Evolutionary conservation across 1,140 invertebrate genomes (phyloP).

Genomic region (Teleogryllus occipitalis): DNA sequence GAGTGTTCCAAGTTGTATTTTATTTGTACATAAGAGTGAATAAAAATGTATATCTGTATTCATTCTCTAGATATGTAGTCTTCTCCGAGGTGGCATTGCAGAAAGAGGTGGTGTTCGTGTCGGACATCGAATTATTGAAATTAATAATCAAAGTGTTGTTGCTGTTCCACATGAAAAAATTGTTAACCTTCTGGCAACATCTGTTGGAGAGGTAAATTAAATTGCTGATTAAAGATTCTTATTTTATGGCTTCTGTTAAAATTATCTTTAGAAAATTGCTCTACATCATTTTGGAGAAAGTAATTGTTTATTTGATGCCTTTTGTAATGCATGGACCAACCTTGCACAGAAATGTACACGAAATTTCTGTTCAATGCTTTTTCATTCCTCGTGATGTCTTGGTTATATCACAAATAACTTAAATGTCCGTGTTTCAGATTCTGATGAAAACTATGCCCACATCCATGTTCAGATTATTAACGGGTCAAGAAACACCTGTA

Average conservation of each 20-base stretch:
- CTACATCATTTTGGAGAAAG: too few relatives aligned
- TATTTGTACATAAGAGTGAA: too few relatives aligned
- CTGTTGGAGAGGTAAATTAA: conserved; percentile 86
- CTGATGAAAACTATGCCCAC: conserved; percentile 99
- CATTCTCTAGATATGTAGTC: conserved; percentile 81
- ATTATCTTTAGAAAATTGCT: too few relatives aligned
- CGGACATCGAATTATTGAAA: conserved; percentile 98
- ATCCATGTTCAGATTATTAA: conserved; percentile 97
- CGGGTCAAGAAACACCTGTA: conserved; percentile 97
- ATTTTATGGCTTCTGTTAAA: too few relatives aligned
- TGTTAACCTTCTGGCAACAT: conserved; percentile 95
- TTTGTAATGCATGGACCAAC: too few relatives aligned
- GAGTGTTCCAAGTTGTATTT: too few relatives aligned
- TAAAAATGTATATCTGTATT: neutral
- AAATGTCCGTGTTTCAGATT: conserved; percentile 58
- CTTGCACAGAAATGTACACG: too few relatives aligned
- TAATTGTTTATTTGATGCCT: too few relatives aligned
- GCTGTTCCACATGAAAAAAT: conserved; percentile 99
- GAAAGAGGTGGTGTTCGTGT: conserved; percentile 97
- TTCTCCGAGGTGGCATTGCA: conserved; percentile 94
- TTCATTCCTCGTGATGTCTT: too few relatives aligned
- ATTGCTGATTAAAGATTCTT: too few relatives aligned
- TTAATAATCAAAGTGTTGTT: conserved; percentile 98
- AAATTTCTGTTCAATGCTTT: too few relatives aligned
- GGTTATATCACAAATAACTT: too few relatives aligned